phyloP scores from a whole-genome alignment of 2,113 vertebrate species.

The Catharus fuscescens region DNA sequence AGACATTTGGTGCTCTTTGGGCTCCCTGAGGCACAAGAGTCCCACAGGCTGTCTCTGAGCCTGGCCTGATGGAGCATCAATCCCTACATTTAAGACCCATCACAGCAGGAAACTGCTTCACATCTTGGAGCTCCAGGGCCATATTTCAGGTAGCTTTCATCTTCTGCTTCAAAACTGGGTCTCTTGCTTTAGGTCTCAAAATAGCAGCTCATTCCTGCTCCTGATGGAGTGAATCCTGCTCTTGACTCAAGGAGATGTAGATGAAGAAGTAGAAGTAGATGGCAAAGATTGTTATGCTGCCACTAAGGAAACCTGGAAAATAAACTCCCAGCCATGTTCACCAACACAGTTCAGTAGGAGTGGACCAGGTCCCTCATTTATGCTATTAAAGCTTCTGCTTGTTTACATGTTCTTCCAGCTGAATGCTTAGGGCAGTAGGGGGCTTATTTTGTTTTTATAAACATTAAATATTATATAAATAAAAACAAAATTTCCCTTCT shows the following conservation, averaged over 20 bases:
- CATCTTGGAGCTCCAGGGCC: neutral
- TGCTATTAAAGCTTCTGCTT: neutral
- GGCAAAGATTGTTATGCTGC: neutral
- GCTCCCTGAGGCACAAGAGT: neutral
- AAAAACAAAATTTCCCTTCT: neutral
- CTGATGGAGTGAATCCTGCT: neutral
- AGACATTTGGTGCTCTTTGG: neutral
- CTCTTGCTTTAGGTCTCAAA: neutral
- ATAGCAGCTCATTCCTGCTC: neutral
- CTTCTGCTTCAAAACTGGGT: neutral
- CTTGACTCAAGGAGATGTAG: neutral
- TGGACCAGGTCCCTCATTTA: neutral
- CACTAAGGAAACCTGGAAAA: neutral
- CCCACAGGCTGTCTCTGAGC: neutral
- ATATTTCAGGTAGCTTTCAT: neutral
- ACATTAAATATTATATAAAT: neutral
- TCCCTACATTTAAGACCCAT: neutral
- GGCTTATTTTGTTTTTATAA: neutral
- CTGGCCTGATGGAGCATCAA: neutral
- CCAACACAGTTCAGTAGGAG: neutral
- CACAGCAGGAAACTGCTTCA: neutral
- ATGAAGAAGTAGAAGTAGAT: neutral
- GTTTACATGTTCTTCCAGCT: neutral
- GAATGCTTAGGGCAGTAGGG: neutral
- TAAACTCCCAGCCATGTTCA: neutral